A percentile compares a stretch with the other conserved stretches of the same genome.
Conservation (phyloP, 2,888 invertebrate species). For the Cacoxenus indagator region DNA sequence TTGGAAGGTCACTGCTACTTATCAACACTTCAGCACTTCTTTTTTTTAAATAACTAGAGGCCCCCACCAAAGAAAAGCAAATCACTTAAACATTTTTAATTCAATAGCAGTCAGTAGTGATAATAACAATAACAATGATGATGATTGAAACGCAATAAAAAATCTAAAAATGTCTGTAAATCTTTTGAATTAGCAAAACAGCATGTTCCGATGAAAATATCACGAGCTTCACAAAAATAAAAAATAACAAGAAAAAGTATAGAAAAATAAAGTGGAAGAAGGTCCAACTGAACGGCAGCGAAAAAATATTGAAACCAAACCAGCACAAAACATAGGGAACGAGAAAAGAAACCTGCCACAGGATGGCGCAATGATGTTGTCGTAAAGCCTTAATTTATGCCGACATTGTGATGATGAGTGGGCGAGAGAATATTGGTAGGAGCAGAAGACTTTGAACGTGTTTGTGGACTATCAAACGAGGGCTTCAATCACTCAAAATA, state of each 20-base stretch:
- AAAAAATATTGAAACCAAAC: slow-evolving; percentile 41
- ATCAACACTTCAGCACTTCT: too few species aligned
- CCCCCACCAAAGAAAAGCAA: too few species aligned
- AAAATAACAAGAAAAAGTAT: not conserved
- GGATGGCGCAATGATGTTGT: not conserved
- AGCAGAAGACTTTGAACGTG: not conserved
- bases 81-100: too few species aligned
- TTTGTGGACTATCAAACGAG: too few species aligned
- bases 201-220: slow-evolving; percentile 64
- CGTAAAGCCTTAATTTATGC: slow-evolving; percentile 58
- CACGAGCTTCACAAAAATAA: slow-evolving; percentile 58
- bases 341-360: too few species aligned
- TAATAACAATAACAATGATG: too few species aligned
- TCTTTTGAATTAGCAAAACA: slow-evolving; percentile 68
- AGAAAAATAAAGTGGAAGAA: slow-evolving; percentile 35
- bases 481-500: slow-evolving; percentile 37
- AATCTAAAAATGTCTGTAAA: slow-evolving; percentile 50
- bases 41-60: too few species aligned
- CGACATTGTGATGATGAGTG: slow-evolving; percentile 9
- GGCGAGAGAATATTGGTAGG: not conserved
- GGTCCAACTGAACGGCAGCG: too few species aligned
- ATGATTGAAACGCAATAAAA: too few species aligned
- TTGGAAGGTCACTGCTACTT: too few species aligned
- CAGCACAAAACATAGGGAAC: slow-evolving; percentile 56
- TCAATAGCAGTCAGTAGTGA: too few species aligned